Percentiles rank a stretch among this genome's conserved stretches.
phyloP scores from a whole-genome alignment of 1,140 invertebrate genomes.

The Marisa cornuarietis region DNA sequence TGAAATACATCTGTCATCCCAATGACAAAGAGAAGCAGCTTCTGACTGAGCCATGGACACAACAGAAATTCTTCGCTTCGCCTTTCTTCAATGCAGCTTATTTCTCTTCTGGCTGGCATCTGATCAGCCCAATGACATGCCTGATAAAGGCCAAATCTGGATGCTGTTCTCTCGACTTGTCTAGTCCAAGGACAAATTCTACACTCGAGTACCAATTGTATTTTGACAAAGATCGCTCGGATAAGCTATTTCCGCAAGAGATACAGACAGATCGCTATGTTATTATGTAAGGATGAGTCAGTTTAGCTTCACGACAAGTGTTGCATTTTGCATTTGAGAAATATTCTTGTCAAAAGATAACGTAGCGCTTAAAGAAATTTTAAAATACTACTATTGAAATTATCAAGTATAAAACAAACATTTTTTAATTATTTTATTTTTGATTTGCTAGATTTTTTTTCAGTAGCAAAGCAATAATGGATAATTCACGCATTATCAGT shows the following conservation, averaged over 20 bases:
- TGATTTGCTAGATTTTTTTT: too few species aligned
- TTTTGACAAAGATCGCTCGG: background rate
- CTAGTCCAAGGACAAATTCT: too few species aligned
- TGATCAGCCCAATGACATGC: background rate
- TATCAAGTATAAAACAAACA: too few species aligned
- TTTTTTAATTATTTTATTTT: too few species aligned
- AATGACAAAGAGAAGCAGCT: background rate
- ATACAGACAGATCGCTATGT: background rate
- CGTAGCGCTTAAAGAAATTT: too few species aligned
- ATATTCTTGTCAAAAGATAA: too few species aligned
- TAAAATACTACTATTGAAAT: too few species aligned
- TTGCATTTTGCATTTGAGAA: too few species aligned
- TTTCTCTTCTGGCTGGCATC: background rate
- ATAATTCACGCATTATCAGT: too few species aligned
- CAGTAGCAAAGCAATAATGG: too few species aligned
- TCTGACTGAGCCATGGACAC: background rate
- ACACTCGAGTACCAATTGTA: background rate
- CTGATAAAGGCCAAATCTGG: background rate
- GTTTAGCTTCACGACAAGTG: too few species aligned
- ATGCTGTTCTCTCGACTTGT: background rate
- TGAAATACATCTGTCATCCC: constrained; percentile 9
- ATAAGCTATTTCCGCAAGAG: background rate
- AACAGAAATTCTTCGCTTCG: background rate
- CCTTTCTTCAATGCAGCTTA: background rate
- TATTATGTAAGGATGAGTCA: background rate